Percentiles rank a stretch among this genome's conserved stretches.
Conservation (phyloP, 2,113 vertebrate genomes). For the Microtus oregoni region DNA sequence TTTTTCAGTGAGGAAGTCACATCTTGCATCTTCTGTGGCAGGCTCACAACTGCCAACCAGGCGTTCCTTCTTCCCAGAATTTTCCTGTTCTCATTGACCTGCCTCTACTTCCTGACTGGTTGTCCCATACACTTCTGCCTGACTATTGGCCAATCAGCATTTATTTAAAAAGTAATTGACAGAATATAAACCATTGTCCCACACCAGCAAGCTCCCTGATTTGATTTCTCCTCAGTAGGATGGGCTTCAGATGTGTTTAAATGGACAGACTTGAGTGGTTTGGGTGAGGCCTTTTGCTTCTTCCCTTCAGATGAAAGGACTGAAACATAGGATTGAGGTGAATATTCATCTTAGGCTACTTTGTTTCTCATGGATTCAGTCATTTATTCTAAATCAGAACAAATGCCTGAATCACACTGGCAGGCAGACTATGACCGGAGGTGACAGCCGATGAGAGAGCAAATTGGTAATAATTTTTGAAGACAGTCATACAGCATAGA, state of each 20-base stretch:
- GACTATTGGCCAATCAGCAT: no score
- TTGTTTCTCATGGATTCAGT: neutral
- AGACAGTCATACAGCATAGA: neutral
- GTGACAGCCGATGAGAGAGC: neutral
- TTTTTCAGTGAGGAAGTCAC: no score
- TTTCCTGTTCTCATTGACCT: no score
- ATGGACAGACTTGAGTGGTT: neutral
- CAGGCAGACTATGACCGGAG: neutral
- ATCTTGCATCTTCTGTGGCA: no score
- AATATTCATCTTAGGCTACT: neutral
- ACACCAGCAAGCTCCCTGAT: neutral
- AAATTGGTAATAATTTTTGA: neutral
- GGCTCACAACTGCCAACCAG: no score
- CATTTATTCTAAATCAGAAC: constrained; percentile 1
- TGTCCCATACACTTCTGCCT: no score
- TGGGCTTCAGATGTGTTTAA: neutral
- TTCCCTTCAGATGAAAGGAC: neutral
- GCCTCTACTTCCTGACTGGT: no score
- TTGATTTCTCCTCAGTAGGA: neutral
- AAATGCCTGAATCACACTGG: neutral
- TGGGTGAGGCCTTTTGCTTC: neutral
- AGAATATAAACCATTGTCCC: no score
- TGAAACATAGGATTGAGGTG: neutral
- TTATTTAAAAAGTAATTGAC: no score
- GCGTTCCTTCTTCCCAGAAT: no score